Conservation (phyloP, 2,797 vertebrate species). For the Karalla daura region DNA sequence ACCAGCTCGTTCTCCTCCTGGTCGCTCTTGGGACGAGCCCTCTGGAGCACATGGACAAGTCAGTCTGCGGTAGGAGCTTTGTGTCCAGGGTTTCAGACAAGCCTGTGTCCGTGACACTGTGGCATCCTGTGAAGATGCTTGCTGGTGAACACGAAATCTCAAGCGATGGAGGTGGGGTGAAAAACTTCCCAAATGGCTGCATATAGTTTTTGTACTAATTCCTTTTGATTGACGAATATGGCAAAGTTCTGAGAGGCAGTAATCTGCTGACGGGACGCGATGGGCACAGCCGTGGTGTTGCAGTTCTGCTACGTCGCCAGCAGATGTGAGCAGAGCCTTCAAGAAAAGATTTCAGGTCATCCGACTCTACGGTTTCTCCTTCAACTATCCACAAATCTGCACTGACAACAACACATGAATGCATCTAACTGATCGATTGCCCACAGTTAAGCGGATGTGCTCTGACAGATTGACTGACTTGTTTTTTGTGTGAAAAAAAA, state of each 20-base stretch:
- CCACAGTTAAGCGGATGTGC: background rate
- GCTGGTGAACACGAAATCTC: background rate
- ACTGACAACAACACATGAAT: background rate
- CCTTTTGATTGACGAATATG: background rate
- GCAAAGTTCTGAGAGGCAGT: background rate
- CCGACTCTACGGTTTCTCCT: background rate
- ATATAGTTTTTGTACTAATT: background rate
- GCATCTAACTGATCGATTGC: background rate
- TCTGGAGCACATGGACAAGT: too few relatives aligned
- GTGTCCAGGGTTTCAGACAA: too few relatives aligned
- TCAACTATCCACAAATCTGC: background rate
- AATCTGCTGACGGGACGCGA: background rate
- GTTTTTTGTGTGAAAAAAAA: background rate
- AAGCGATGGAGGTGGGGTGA: too few relatives aligned
- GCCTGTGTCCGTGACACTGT: too few relatives aligned
- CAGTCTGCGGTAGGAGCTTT: too few relatives aligned
- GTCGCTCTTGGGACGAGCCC: constrained; percentile 90
- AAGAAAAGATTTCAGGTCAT: background rate
- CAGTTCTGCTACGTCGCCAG: constrained; percentile 72
- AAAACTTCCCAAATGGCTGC: background rate
- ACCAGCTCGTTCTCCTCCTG: constrained; percentile 95
- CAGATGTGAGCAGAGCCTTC: constrained; percentile 77
- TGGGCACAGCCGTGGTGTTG: constrained; percentile 1
- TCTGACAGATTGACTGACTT: background rate
- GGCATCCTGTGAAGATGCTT: background rate